phyloP scores from a whole-genome alignment of 2,888 invertebrate genomes.

The Caenorhabditis panamensis region DNA sequence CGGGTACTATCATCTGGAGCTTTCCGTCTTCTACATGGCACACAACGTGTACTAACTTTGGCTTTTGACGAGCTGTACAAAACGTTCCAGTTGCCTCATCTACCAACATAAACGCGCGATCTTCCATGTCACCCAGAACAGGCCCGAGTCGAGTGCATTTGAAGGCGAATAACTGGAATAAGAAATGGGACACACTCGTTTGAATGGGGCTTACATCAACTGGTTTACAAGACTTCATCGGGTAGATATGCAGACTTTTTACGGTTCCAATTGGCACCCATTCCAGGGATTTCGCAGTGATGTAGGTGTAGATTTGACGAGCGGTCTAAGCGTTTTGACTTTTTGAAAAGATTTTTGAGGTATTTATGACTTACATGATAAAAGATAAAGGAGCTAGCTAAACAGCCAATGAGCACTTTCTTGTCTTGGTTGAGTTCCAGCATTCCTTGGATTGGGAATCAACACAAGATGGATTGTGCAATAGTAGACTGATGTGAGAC shows the following conservation, averaged over 20 bases:
- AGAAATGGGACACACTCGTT: background rate
- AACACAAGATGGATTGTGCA: no score
- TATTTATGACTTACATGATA: slow-evolving; percentile 57
- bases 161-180: slow-evolving; percentile 64
- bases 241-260: slow-evolving; percentile 65
- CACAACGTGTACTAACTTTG: slow-evolving; percentile 55
- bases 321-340: no score
- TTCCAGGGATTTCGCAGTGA: slow-evolving; percentile 28
- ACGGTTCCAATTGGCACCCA: slow-evolving; percentile 68
- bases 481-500: no score
- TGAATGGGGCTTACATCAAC: slow-evolving; percentile 38
- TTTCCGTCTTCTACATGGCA: background rate
- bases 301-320: slow-evolving; percentile 38
- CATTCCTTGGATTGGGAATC: no score
- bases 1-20: slow-evolving; percentile 36
- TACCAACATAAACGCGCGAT: slow-evolving; percentile 64
- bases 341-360: slow-evolving; percentile 5
- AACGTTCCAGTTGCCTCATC: slow-evolving; percentile 62
- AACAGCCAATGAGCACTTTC: slow-evolving; percentile 61
- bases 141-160: slow-evolving; percentile 61
- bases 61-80: slow-evolving; percentile 65
- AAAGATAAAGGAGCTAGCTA: slow-evolving; percentile 61
- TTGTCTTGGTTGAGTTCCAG: slow-evolving; percentile 48
- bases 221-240: slow-evolving; percentile 63
- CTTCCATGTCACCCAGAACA: slow-evolving; percentile 51